Evolutionary conservation across 1,140 invertebrate species (phyloP), one percentile per base, ranked within the genome.

Genomic region (Drosophila melanogaster): DNA sequence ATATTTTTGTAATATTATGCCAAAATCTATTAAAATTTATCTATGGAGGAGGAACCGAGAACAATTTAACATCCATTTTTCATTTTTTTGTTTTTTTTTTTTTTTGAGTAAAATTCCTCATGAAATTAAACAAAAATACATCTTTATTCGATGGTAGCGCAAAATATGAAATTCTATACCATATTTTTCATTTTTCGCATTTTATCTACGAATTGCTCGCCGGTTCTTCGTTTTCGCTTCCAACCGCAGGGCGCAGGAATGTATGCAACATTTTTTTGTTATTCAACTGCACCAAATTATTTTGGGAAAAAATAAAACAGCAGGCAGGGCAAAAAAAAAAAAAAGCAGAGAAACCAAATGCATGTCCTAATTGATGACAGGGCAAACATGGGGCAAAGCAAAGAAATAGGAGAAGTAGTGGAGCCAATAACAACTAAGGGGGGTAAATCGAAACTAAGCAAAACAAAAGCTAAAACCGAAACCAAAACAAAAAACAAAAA

Each of bases 291-390:
- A 26, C 40, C 47, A 69, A 69, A 69, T 54, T 33, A 69, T 54
- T 65, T 69, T 11, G 30, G 30, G 11, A 44, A 41, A 37, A 37
- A 37, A 33, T 35, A 43, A 43, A 26, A 19, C 4, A 8, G 0
- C 24, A 14, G 15, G n/a, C 33, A n/a, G 14, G 12, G 17, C 41
- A 19, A 26, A 61, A 65, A 64, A 66, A 19, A 26, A 61, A 65
- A 64, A 66, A 64, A 47, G 22, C 65, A 69, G 38, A 54, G 44
- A 69, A 69, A 69, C 47, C 47, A 54, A 66, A 66, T 66, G 65
- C 65, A 70, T 70, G 64, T 70, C 64, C 66, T 70, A 70, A 70
- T 70, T 70, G 66, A 70, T 70, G 66, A 57, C 66, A 70, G 43
- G 66, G 67, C 66, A 57, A 70, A 69, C 64, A 70, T 47, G 66